These are phyloP conservation scores for Chaenodraco wilsoni DNA, from an alignment of 2,797 vertebrate species.

Conservation along the genomic window DNA sequence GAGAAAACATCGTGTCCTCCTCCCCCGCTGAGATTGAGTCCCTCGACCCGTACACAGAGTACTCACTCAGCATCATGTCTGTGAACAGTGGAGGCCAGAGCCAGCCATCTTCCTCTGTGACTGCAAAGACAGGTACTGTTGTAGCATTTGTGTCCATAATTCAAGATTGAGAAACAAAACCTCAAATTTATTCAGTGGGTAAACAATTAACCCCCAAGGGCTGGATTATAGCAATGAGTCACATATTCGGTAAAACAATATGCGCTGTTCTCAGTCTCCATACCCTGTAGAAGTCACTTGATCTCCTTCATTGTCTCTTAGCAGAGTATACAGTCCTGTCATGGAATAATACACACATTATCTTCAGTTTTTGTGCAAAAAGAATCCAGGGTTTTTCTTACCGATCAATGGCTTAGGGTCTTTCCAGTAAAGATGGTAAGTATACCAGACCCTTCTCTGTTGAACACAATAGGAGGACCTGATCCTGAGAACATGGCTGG, in stretches of 20 bases:
- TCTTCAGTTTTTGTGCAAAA: slow-evolving; percentile 13
- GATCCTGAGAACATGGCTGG: slow-evolving; percentile 36
- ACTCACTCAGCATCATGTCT: slow-evolving; percentile 88
- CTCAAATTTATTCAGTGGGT: not conserved
- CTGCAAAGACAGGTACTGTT: slow-evolving; percentile 89
- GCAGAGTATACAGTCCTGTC: not conserved
- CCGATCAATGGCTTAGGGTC: slow-evolving; percentile 30
- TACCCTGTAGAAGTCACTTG: slow-evolving; percentile 49
- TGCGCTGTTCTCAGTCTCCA: slow-evolving; percentile 31
- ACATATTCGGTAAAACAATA: slow-evolving; percentile 42
- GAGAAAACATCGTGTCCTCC: slow-evolving; percentile 80
- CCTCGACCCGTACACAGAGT: slow-evolving; percentile 87
- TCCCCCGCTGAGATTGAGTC: slow-evolving; percentile 86
- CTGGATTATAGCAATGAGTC: slow-evolving; percentile 36
- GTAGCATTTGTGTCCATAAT: not conserved
- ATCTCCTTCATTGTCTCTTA: slow-evolving; percentile 56
- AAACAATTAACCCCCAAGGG: not conserved
- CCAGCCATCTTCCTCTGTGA: slow-evolving; percentile 85
- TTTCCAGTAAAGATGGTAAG: slow-evolving; percentile 52
- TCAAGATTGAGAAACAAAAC: slow-evolving; percentile 2
- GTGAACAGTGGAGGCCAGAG: slow-evolving; percentile 84
- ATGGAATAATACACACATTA: not conserved
- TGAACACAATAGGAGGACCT: slow-evolving; percentile 61
- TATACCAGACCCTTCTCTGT: slow-evolving; percentile 49
- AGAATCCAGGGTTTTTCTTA: slow-evolving; percentile 24